Conservation (phyloP, 1,140 invertebrate species). For the Rhyacophila brunnea region DNA sequence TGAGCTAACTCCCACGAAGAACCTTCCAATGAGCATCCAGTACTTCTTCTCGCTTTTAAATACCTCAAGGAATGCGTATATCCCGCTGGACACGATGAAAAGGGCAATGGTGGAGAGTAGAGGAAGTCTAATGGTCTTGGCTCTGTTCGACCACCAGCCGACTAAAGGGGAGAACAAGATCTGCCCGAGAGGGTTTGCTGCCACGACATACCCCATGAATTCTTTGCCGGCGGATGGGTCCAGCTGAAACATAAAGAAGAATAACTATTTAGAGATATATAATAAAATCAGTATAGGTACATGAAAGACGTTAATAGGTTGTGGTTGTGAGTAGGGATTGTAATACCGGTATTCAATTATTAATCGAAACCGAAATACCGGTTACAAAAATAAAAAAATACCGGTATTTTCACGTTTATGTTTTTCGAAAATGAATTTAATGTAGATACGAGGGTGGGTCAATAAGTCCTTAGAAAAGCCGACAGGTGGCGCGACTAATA, state of each 20-base stretch:
- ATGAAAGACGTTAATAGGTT: too few relatives aligned
- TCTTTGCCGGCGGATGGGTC: constrained; percentile 75
- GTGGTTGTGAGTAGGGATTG: too few relatives aligned
- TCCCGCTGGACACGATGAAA: constrained; percentile 72
- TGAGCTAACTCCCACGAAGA: constrained; percentile 84
- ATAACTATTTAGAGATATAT: too few relatives aligned
- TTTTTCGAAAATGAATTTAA: too few relatives aligned
- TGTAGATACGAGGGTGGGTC: too few relatives aligned
- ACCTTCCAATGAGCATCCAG: constrained; percentile 74
- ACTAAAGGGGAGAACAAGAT: constrained; percentile 84
- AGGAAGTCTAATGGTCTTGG: constrained; percentile 68
- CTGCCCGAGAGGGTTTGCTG: constrained; percentile 85
- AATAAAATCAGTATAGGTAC: too few relatives aligned
- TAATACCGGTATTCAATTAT: too few relatives aligned
- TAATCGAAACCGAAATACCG: too few relatives aligned
- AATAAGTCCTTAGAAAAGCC: too few relatives aligned
- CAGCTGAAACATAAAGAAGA: constrained; percentile 61
- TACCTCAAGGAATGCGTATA: constrained; percentile 78
- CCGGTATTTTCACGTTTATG: too few relatives aligned
- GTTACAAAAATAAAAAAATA: too few relatives aligned
- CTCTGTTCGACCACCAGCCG: constrained; percentile 80
- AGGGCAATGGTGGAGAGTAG: constrained; percentile 69
- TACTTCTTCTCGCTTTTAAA: constrained; percentile 59
- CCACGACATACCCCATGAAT: constrained; percentile 82
- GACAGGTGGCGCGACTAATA: too few relatives aligned